phyloP scores from a whole-genome alignment of 1,140 invertebrate species.

The Drosophila saltans region DNA sequence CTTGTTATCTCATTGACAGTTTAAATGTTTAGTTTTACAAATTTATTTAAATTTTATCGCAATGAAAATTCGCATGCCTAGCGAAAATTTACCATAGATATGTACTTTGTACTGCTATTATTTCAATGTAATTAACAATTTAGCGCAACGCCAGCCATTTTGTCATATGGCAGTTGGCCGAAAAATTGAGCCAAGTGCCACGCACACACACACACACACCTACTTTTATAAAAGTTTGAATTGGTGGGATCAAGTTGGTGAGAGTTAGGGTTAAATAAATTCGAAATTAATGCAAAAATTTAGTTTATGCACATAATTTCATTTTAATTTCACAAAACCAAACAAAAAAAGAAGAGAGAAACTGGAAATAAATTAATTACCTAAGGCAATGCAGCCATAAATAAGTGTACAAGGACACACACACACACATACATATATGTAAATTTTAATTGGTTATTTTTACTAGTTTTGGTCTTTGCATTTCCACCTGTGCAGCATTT shows the following conservation, averaged over 20 bases:
- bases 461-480: slow-evolving; percentile 31
- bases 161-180: slow-evolving; percentile 20
- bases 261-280: slow-evolving; percentile 8
- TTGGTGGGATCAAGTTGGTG: neutral
- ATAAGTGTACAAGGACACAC: slow-evolving; percentile 59
- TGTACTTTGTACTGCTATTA: slow-evolving; percentile 3
- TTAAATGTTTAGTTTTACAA: slow-evolving; percentile 59
- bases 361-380: slow-evolving; percentile 33
- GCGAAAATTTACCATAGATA: slow-evolving; percentile 27
- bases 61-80: slow-evolving; percentile 47
- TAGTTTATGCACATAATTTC: slow-evolving; percentile 71
- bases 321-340: slow-evolving; percentile 57
- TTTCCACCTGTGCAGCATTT: slow-evolving; percentile 32
- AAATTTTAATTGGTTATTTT: slow-evolving; percentile 76
- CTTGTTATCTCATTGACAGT: slow-evolving; percentile 41
- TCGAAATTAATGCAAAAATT: slow-evolving; percentile 67
- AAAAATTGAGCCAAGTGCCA: slow-evolving; percentile 5
- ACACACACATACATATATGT: slow-evolving; percentile 1
- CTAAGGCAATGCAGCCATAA: slow-evolving; percentile 64
- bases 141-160: slow-evolving; percentile 63
- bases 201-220: neutral
- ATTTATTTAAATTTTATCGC: slow-evolving; percentile 73
- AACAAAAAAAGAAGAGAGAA: slow-evolving; percentile 39
- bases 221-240: neutral
- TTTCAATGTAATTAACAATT: slow-evolving; percentile 76